Conservation (phyloP, 2,113 vertebrate genomes). For the Anarhynchus alexandrinus region DNA sequence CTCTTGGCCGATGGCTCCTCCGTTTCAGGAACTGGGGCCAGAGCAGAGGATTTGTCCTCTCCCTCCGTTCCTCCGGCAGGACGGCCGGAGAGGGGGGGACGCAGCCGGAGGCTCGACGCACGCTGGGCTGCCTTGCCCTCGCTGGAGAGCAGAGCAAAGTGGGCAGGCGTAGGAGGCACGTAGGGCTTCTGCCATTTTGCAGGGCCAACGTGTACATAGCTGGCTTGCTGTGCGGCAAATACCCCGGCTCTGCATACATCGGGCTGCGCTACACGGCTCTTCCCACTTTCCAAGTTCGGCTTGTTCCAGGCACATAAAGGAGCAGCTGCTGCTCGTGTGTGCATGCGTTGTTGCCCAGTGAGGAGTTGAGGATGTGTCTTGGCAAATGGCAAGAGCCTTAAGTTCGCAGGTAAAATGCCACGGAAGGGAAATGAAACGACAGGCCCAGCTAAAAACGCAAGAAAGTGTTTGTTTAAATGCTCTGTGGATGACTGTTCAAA, state of each 20-base stretch:
- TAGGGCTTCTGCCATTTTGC: not conserved
- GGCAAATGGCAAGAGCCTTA: constrained; percentile 33
- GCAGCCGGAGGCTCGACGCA: fast-evolving
- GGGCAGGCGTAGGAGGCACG: not conserved
- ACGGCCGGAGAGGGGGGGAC: fast-evolving
- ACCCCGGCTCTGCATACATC: not conserved
- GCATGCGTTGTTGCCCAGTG: not conserved
- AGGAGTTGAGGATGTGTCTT: constrained; percentile 33
- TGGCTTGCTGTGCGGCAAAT: not conserved
- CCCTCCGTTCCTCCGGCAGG: not conserved
- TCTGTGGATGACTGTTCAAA: not conserved
- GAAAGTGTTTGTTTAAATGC: not conserved
- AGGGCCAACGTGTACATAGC: not conserved
- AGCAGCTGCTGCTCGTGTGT: constrained; percentile 55
- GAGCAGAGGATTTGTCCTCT: not conserved
- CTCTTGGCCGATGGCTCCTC: not conserved
- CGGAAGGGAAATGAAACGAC: not conserved
- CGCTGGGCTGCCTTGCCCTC: not conserved
- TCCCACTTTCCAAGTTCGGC: not conserved
- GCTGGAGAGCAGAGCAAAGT: not conserved
- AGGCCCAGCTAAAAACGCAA: not conserved
- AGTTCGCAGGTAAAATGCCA: constrained; percentile 36
- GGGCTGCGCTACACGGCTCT: not conserved
- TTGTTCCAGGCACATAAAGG: constrained; percentile 54
- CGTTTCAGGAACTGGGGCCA: not conserved